Conservation (phyloP, 2,888 invertebrate species). For the Choristoneura rosaceana region DNA sequence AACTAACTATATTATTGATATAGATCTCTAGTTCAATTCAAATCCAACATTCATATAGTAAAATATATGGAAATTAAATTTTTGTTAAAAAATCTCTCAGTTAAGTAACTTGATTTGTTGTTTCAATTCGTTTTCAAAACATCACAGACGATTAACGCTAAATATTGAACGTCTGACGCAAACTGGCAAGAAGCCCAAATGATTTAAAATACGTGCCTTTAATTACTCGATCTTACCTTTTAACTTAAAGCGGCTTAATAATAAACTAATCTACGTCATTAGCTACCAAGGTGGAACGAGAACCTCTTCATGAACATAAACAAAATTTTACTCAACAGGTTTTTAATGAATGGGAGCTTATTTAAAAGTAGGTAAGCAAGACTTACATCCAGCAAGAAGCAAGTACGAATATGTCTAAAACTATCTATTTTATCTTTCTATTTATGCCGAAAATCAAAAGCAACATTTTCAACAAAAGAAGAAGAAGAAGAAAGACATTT, state of each 20-base stretch:
- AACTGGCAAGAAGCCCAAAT: slow-evolving; percentile 20
- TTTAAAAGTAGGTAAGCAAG: too few species aligned
- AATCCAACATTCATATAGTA: too few species aligned
- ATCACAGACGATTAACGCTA: not conserved
- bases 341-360: too few species aligned
- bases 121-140: not conserved
- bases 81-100: not conserved
- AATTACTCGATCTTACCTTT: slow-evolving; percentile 5
- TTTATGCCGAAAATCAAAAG: too few species aligned
- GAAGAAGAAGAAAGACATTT: too few species aligned
- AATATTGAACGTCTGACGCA: not conserved
- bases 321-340: too few species aligned
- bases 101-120: not conserved
- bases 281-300: not conserved
- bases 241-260: not conserved
- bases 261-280: not conserved
- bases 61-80: not conserved
- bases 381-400: too few species aligned
- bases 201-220: slow-evolving; percentile 17
- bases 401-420: too few species aligned
- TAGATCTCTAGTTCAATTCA: not conserved
- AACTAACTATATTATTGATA: not conserved
- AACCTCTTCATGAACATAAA: not conserved
- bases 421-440: too few species aligned
- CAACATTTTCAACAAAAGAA: too few species aligned